Base-by-base conservation (phyloP, 2,888 invertebrate species). In the Dermolepida albohirtum region DNA sequence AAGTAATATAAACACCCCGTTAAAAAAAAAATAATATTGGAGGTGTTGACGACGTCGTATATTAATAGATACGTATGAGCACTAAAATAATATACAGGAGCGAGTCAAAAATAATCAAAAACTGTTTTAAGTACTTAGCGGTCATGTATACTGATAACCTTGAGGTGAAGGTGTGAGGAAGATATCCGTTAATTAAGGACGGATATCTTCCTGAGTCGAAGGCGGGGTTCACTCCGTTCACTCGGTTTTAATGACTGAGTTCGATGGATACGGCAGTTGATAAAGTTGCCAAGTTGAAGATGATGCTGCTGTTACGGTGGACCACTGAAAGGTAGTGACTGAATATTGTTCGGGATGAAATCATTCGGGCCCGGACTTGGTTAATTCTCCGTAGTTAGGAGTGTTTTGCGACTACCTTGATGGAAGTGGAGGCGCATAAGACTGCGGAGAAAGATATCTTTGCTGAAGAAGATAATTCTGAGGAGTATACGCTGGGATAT, bases 71-170 rank as follows among this genome's bases (percentile, higher is more conserved):
- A 22, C 22, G 22, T 22, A 22, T 22, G 22, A 22, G 22, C 4
- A 22, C 22, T 22, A 22, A 22, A 22, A 22, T 22, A 22, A 22
- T 22, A 22, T 22, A 22, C 22, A 22, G 4, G 22, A 22, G 4
- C 4, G 22, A 22, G 22, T 4, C 22, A 22, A 22, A 22, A 22
- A 22, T 22, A 22, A 22, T 22, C 2, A 22, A 22, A 22, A 22
- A 22, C 22, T 22, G 4, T 22, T 22, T 22, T 2, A 22, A 22
- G n/a, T n/a, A n/a, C n/a, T 86, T 1, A 89, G 89, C 7, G 89
- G 89, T 70, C 89, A 82, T 16, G 89, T 87, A 64, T 89, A 89
- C 68, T 89, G 88, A 79, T 90, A 90, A 16, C 87, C 87, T 78
- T 89, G 89, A 5, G 89, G 87, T 64, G 88, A 87, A 14, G 78